phyloP scores from a whole-genome alignment of 35 echinoderm and acorn worm genomes.

The Apostichopus parvimensis region DNA sequence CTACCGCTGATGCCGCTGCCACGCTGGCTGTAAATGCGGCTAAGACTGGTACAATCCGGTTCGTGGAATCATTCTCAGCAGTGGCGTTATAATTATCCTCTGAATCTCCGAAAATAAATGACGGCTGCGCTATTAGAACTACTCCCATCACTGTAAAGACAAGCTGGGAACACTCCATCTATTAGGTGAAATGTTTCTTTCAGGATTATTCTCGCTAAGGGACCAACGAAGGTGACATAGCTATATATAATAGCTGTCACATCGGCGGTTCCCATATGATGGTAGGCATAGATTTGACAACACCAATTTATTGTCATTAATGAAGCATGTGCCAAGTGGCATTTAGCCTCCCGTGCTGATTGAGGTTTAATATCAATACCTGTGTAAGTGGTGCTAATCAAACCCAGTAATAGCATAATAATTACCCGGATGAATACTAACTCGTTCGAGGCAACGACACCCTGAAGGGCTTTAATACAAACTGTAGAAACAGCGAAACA shows the following conservation, averaged over 20 bases:
- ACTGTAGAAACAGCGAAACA: not conserved
- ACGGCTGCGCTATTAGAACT: not conserved
- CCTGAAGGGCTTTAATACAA: not conserved
- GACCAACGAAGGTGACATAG: not conserved
- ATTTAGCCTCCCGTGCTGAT: not conserved
- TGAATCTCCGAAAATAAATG: not conserved
- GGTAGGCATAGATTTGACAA: not conserved
- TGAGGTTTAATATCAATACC: not conserved
- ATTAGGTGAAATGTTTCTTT: not conserved
- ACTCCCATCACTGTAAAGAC: not conserved
- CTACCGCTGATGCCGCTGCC: not conserved
- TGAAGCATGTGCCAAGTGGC: not conserved
- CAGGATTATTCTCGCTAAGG: not conserved
- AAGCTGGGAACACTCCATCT: not conserved
- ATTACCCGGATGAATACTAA: not conserved
- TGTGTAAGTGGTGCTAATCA: not conserved
- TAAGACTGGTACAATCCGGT: not conserved
- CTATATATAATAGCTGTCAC: not conserved
- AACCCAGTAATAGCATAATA: not conserved
- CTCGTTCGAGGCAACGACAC: not conserved
- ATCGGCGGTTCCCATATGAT: not conserved
- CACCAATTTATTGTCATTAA: not conserved
- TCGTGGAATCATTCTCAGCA: not conserved
- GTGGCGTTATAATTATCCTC: too few species aligned
- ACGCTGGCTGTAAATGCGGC: not conserved